Base-by-base conservation (phyloP, 2,113 vertebrate species). In the Chaenogobius annularis region DNA sequence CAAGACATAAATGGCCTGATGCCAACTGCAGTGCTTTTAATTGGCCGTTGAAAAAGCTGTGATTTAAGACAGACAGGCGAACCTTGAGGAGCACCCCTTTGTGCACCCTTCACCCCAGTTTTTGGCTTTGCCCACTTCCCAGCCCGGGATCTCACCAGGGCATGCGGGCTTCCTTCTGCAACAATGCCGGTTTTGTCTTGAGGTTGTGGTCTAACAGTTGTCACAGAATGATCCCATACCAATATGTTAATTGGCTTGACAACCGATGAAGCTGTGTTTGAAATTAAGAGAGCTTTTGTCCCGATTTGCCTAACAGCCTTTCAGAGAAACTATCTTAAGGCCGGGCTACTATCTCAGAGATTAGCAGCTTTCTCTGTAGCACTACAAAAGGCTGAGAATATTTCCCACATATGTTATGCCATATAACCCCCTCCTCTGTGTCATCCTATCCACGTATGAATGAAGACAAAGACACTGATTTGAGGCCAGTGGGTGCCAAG, bases 391-490 rank as follows among this genome's bases (percentile, higher is more conserved):
- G 67, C 68, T 43, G n/a, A 0, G 72, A 85, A 85, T 91, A 87
- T 90, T 92, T 92, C 91, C 90, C 91, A 92, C 89, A 88, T 88
- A 89, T 84, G 84, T 84, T 80, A 87, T 84, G 77, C 82, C 72
- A 76, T 80, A 78, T 78, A 84, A 75, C 74, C 76, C 83, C 72
- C 81, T 66, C 75, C 79, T 66, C 79, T 83, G 83, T 79, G 66
- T 77, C 79, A 68, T 80, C 83, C 83, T 78, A 73, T 87, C 81
- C 73, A 79, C 81, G 72, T 72, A 69, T 81, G 52, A 81, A 63
- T 70, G 74, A 43, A 50, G 50, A 73, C 75, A 87, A 89, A 85
- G 72, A 85, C 77, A 81, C 79, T 85, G 37, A 48, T 64, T n/a
- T 44, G 43, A 71, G 68, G 50, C 73, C 7, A 76, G 22, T 68